Percentiles rank a stretch among this genome's conserved stretches.
phyloP scores from a whole-genome alignment of 2,113 vertebrate genomes.

The Tapirus terrestris region DNA sequence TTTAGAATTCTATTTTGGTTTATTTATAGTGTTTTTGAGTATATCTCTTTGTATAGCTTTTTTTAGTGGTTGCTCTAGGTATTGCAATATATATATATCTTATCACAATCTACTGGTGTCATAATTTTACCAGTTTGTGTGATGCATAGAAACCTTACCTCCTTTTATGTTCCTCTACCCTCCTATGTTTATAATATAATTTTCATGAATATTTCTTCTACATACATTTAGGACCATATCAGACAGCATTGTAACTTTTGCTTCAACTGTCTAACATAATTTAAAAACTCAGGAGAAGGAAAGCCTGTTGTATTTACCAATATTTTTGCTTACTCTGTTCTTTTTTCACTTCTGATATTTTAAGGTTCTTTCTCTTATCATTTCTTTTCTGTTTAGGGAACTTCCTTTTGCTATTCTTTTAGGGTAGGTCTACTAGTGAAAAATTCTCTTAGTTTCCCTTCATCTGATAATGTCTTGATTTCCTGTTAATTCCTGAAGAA shows the following conservation, averaged over 20 bases:
- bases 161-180: not conserved
- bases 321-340: not conserved
- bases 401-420: not conserved
- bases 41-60: not conserved
- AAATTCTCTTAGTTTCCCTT: not conserved
- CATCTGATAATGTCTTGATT: not conserved
- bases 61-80: not conserved
- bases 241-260: not conserved
- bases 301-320: not conserved
- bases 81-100: not conserved
- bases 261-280: not conserved
- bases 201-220: not conserved
- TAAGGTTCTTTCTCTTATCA: not conserved
- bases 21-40: not conserved
- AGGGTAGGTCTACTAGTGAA: not conserved
- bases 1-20: not conserved
- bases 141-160: not conserved
- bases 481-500: not conserved
- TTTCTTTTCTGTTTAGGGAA: slow-evolving; percentile 7
- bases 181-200: not conserved
- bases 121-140: not conserved
- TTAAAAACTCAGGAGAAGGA: not conserved
- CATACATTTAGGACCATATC: not conserved
- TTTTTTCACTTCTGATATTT: not conserved
- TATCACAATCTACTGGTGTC: not conserved